Base-by-base conservation (phyloP, 2,888 invertebrate species). In the Synanthedon vespiformis region DNA sequence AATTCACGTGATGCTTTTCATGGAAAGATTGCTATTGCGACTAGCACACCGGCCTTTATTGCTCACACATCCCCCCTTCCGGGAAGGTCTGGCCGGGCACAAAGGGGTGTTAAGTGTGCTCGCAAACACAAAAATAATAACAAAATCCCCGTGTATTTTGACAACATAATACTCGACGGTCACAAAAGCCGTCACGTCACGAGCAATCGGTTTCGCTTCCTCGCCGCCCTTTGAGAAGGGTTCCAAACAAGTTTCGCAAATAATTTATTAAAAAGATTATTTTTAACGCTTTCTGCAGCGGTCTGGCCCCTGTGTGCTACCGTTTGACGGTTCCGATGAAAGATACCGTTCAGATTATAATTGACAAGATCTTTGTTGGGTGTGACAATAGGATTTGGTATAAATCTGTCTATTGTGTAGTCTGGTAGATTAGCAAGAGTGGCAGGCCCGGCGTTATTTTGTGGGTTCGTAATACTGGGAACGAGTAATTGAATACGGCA, bases 51-150 rank as follows among this genome's bases (percentile, higher is more conserved):
- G 44, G 61, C 68, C 34, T 77, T 77, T 74, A 77, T 68, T 67
- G 72, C 72, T 67, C 73, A 72, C 74, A 79, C 77, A 81, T 80
- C 74, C 81, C 79, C 72, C 65, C 63, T 85, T 85, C 83, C 62
- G 64, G 70, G 82, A 86, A 84, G 74, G 76, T 64, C 72, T 59
- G 63, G 58, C 13, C 53, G 49, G 14, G 34, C 66, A 82, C 83
- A 86, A 84, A 84, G 68, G 85, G 83, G 83, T 79, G 86, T 77
- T 82, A 86, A 86, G 86, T 84, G 83, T 77, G 78, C 82, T 79
- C 71, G 80, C 84, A 84, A 86, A 87, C 86, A 85, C 80, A 81
- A 83, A 82, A 86, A 86, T 86, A 87, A 86, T 86, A 86, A 85
- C 84, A 79, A 83, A 85, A 85, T 85, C 84, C 77, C 80, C 74